phyloP scores from a whole-genome alignment of 37 sponge, comb jelly and placozoan species.

The Halichondria panicea region DNA sequence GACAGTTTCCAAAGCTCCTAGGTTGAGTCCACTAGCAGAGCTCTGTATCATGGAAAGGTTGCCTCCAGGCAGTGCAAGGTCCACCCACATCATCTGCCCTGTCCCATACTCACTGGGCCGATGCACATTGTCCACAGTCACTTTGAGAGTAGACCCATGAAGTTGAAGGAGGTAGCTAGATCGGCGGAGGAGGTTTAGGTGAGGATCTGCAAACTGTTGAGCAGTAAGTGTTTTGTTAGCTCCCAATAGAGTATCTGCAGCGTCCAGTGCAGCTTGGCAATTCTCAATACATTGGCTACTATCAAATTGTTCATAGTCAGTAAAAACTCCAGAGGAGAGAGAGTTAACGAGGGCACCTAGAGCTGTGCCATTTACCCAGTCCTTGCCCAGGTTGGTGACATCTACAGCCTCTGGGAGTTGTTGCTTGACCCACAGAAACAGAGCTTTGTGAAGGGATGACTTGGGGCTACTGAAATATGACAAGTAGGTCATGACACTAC shows the following conservation, averaged over 20 bases:
- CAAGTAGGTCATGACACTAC: constrained; percentile 78
- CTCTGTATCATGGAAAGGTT: background rate
- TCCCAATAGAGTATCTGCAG: constrained; percentile 64
- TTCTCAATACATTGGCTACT: constrained; percentile 55
- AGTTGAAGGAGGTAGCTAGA: constrained; percentile 87
- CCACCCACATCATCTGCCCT: constrained; percentile 23
- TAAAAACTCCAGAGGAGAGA: constrained; percentile 18
- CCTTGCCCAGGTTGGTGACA: constrained; percentile 57
- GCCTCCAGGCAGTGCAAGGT: constrained; percentile 3
- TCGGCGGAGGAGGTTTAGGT: constrained; percentile 76
- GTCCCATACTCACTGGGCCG: constrained; percentile 30
- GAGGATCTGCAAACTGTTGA: constrained; percentile 57
- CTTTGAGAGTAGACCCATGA: constrained; percentile 6
- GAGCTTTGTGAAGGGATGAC: constrained; percentile 55
- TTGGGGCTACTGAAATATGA: constrained; percentile 66
- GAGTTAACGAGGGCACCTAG: constrained; percentile 63
- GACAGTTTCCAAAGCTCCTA: constrained; percentile 23
- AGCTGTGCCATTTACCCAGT: constrained; percentile 72
- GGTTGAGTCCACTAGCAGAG: background rate
- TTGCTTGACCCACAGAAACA: constrained; percentile 73
- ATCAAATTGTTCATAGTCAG: constrained; percentile 12
- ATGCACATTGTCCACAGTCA: constrained; percentile 6
- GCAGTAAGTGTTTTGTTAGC: constrained; percentile 65
- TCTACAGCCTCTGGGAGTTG: constrained; percentile 53
- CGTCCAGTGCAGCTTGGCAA: constrained; percentile 68